Evolutionary conservation across 2,797 vertebrate species (phyloP).

Genomic region (Gallinago nigripennis): DNA sequence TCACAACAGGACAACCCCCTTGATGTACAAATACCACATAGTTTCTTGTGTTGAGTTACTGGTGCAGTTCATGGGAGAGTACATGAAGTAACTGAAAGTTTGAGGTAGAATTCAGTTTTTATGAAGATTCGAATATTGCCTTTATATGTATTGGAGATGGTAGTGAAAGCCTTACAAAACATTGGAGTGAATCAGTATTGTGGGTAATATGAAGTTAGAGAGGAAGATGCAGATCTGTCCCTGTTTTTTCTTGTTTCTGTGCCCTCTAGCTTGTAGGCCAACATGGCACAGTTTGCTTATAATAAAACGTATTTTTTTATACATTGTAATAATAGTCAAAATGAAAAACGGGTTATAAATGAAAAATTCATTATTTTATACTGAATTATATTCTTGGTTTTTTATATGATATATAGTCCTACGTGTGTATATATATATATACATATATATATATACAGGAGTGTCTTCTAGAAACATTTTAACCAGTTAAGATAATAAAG

Average conservation of each 20-base stretch:
- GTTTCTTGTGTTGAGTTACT: not conserved
- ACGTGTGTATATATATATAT: too few relatives aligned
- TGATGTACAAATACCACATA: not conserved
- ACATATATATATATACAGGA: not conserved
- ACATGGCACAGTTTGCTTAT: not conserved
- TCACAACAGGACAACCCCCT: not conserved
- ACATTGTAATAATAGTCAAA: not conserved
- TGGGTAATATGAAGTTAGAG: not conserved
- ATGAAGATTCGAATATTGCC: not conserved
- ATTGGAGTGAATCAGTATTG: not conserved
- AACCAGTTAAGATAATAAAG: not conserved
- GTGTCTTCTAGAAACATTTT: not conserved
- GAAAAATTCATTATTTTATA: not conserved
- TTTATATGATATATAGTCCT: not conserved
- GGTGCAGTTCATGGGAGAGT: not conserved
- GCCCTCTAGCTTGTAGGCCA: not conserved
- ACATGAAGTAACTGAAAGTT: not conserved
- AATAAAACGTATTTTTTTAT: not conserved
- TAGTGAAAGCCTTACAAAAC: not conserved
- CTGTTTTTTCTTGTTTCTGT: not conserved
- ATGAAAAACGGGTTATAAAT: not conserved
- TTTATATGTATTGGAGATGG: not conserved
- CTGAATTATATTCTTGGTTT: not conserved
- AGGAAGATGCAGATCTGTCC: not conserved
- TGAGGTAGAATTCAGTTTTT: not conserved